phyloP scores from a whole-genome alignment of 2,888 invertebrate genomes.

The Polydrusus cervinus region DNA sequence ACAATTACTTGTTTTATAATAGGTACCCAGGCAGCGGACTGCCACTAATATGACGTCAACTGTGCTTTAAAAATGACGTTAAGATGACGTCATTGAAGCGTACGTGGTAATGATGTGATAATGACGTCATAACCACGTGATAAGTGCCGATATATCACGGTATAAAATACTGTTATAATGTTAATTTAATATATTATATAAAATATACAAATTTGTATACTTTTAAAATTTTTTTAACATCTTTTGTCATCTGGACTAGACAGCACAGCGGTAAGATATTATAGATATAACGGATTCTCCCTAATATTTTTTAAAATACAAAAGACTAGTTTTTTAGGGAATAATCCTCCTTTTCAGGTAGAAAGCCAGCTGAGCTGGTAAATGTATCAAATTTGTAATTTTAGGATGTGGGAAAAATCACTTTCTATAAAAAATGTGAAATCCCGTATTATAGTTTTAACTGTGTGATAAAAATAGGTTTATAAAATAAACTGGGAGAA shows the following conservation, averaged over 20 bases:
- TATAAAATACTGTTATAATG: no score
- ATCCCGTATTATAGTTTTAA: background rate
- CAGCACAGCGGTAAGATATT: background rate
- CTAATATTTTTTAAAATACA: slow-evolving; percentile 12
- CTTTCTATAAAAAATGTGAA: background rate
- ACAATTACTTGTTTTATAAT: no score
- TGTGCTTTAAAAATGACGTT: no score
- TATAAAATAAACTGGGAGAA: background rate
- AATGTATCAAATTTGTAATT: slow-evolving; percentile 45
- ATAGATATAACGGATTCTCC: slow-evolving; percentile 19
- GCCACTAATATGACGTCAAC: no score
- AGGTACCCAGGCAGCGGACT: no score
- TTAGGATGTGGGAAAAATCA: slow-evolving; percentile 30
- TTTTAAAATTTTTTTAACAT: background rate
- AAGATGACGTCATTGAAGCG: no score
- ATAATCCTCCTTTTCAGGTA: slow-evolving; percentile 41
- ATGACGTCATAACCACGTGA: no score
- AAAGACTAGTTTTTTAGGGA: background rate
- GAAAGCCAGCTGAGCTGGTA: slow-evolving; percentile 12
- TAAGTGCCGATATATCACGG: no score
- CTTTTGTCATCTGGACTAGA: background rate
- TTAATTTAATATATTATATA: no score
- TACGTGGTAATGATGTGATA: no score
- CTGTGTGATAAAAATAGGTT: background rate
- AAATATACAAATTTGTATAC: background rate